Percentiles rank a stretch among this genome's conserved stretches.
phyloP scores from a whole-genome alignment of 2,797 vertebrate genomes.

The Synaphobranchus kaupii region DNA sequence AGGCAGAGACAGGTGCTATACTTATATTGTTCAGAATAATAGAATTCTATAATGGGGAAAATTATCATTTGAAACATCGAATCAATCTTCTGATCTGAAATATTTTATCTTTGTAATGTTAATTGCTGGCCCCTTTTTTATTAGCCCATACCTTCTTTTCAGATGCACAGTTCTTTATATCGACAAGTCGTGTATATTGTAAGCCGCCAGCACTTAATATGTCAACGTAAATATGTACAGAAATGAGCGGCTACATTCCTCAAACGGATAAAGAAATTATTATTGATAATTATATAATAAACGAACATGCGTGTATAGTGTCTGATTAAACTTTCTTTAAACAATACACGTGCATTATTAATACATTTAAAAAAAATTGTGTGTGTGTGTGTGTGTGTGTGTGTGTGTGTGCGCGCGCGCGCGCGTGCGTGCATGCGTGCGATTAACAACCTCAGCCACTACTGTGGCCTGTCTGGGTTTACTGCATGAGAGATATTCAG shows the following conservation, averaged over 20 bases:
- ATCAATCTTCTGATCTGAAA: background rate
- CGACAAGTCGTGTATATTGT: no score
- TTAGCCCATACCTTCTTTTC: no score
- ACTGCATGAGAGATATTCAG: no score
- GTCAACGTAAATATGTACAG: background rate
- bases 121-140: background rate
- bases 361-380: background rate
- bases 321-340: no score
- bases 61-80: background rate
- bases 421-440: background rate
- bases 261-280: background rate
- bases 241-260: background rate
- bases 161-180: no score
- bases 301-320: no score
- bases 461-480: no score
- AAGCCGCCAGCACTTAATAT: background rate
- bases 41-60: background rate
- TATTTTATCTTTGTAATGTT: background rate
- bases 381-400: no score
- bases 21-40: background rate
- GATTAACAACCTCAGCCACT: no score
- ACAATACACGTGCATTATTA: no score
- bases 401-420: no score
- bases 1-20: background rate
- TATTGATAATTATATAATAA: background rate